These are phyloP conservation scores for Pachyramphus minor DNA, from an alignment of 2,113 vertebrate genomes.

Conservation along the genomic window DNA sequence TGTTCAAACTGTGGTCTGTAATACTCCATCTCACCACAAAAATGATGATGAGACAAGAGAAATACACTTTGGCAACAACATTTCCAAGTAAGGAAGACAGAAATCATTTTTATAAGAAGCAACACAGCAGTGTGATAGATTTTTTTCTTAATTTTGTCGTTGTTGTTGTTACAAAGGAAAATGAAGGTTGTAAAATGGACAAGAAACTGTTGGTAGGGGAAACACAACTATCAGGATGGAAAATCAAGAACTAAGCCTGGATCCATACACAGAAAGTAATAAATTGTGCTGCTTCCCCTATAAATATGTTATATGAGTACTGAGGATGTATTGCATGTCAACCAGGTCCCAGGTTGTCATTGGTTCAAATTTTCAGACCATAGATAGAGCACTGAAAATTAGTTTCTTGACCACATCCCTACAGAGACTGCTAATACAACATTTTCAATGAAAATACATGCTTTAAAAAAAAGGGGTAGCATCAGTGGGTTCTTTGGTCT, in stretches of 20 bases:
- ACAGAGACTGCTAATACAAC: not conserved
- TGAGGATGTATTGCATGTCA: not conserved
- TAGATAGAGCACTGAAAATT: not conserved
- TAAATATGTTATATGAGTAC: not conserved
- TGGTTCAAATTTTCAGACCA: not conserved
- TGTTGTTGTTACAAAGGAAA: not conserved
- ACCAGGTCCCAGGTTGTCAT: not conserved
- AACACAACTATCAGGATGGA: not conserved
- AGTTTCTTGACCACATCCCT: not conserved
- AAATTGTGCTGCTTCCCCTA: not conserved
- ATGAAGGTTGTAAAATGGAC: not conserved
- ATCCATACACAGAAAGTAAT: not conserved
- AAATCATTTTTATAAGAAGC: not conserved
- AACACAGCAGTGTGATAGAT: not conserved
- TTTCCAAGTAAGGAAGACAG: constrained; percentile 1
- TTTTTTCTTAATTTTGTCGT: not conserved
- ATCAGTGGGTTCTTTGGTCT: not conserved
- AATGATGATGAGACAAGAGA: not conserved
- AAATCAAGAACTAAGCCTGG: not conserved
- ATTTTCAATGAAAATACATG: not conserved
- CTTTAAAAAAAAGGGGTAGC: not conserved
- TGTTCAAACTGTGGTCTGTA: not conserved
- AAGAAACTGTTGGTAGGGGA: not conserved
- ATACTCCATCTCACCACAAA: not conserved
- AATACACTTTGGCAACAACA: not conserved